These are phyloP conservation scores for Leptinotarsa undecemlineata DNA, from an alignment of 1,140 invertebrate species.

Conservation along the genomic window DNA sequence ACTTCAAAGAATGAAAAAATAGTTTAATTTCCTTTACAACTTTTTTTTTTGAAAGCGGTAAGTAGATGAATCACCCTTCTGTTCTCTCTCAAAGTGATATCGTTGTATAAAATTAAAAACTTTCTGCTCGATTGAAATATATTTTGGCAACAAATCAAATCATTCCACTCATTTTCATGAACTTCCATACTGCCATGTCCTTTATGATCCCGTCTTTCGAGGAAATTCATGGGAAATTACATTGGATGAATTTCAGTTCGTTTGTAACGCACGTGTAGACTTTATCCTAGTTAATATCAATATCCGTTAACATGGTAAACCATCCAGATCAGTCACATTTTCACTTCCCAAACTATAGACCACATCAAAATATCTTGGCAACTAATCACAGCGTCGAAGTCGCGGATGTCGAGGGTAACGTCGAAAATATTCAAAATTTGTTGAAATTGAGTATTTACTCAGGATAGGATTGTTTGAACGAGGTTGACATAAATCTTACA, in stretches of 20 bases:
- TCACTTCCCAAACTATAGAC: conserved; percentile 24
- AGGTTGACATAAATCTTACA: no score
- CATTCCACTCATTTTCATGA: background rate
- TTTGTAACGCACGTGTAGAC: conserved; percentile 26
- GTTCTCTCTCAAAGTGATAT: background rate
- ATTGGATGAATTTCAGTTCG: conserved; percentile 17
- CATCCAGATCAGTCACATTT: conserved; percentile 27
- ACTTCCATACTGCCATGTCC: background rate
- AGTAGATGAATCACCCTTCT: no score
- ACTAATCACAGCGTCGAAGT: background rate
- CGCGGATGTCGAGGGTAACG: background rate
- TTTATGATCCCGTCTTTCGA: background rate
- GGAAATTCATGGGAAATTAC: conserved; percentile 17
- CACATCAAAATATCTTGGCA: conserved; percentile 11
- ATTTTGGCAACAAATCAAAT: background rate
- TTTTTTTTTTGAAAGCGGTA: no score
- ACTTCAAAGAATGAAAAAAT: no score
- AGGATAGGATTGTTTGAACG: no score
- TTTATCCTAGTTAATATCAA: conserved; percentile 28
- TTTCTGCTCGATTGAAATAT: no score
- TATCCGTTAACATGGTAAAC: conserved; percentile 28
- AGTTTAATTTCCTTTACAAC: no score
- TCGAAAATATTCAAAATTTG: background rate
- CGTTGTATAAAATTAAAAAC: no score
- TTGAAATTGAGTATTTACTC: no score